Evolutionary conservation across 2,797 vertebrate species (phyloP).

Genomic region (Mastacembelus armatus): DNA sequence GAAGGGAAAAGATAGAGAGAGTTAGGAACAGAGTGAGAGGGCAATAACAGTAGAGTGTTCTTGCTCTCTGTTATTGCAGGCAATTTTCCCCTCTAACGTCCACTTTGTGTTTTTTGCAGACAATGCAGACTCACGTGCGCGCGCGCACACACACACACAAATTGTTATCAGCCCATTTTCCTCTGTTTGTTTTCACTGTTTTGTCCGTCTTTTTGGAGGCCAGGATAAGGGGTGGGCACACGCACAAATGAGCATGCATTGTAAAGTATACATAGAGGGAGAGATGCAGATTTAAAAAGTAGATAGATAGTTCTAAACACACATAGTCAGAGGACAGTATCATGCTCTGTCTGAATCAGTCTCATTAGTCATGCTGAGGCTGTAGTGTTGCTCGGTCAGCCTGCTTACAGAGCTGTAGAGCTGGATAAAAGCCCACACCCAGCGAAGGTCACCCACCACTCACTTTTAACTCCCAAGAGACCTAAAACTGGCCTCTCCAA

Average conservation of each 20-base stretch:
- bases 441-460: conserved; percentile 78
- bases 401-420: conserved; percentile 67
- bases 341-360: conserved; percentile 65
- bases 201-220: conserved; percentile 46
- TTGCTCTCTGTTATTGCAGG: conserved; percentile 57
- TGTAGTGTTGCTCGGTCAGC: conserved; percentile 59
- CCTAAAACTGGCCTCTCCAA: conserved; percentile 41
- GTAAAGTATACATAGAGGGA: conserved; percentile 19
- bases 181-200: conserved; percentile 51
- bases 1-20: conserved; percentile 1
- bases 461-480: conserved; percentile 59
- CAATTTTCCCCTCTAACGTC: conserved; percentile 57
- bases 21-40: conserved; percentile 2
- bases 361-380: conserved; percentile 79
- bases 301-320: conserved; percentile 39
- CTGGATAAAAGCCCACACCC: conserved; percentile 71
- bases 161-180: conserved; percentile 60
- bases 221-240: conserved; percentile 52
- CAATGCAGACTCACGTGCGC: conserved; percentile 23
- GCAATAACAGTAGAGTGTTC: conserved; percentile 43
- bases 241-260: conserved; percentile 29
- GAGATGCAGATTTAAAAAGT: conserved; percentile 22
- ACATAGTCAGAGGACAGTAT: conserved; percentile 63
- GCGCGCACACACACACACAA: conserved; percentile 5
- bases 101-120: conserved; percentile 49